Conservation (phyloP, 2,888 invertebrate genomes). For the Scaptomyza caliginosa region DNA sequence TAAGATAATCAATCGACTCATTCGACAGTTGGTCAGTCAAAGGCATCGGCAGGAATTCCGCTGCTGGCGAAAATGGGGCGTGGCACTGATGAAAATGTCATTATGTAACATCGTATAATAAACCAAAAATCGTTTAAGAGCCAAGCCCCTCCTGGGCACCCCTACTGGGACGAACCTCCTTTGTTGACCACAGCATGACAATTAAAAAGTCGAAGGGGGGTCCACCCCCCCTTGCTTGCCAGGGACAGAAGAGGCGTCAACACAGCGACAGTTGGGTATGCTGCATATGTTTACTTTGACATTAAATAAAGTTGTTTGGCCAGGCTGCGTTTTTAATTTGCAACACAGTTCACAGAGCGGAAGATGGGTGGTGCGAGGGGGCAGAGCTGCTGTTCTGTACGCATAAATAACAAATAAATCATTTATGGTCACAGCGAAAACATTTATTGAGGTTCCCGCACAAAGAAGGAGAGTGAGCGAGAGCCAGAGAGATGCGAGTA, state of each 20-base stretch:
- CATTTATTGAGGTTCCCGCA: constrained; percentile 73
- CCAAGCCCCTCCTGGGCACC: background rate
- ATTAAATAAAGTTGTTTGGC: constrained; percentile 79
- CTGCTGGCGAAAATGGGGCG: constrained; percentile 13
- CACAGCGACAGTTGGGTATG: constrained; percentile 35
- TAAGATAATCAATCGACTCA: constrained; percentile 13
- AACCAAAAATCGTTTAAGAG: constrained; percentile 77
- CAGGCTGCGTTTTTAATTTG: constrained; percentile 63
- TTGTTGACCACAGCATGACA: constrained; percentile 59
- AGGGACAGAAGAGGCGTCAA: constrained; percentile 16
- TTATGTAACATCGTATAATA: constrained; percentile 72
- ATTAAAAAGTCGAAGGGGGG: constrained; percentile 58
- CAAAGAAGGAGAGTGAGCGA: background rate
- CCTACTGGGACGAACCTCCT: too few species aligned
- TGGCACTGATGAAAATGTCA: constrained; percentile 55
- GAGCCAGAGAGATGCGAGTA: constrained; percentile 14
- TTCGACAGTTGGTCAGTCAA: constrained; percentile 36
- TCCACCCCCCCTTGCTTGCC: too few species aligned
- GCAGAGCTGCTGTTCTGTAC: constrained; percentile 11
- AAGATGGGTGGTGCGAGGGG: background rate
- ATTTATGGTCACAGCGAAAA: constrained; percentile 72
- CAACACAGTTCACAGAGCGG: constrained; percentile 24
- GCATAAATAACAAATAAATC: constrained; percentile 80
- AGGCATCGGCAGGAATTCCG: constrained; percentile 27
- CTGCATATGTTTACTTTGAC: constrained; percentile 69